Conservation (phyloP, 2,888 invertebrate genomes). For the Meiosimyza platycephala region DNA sequence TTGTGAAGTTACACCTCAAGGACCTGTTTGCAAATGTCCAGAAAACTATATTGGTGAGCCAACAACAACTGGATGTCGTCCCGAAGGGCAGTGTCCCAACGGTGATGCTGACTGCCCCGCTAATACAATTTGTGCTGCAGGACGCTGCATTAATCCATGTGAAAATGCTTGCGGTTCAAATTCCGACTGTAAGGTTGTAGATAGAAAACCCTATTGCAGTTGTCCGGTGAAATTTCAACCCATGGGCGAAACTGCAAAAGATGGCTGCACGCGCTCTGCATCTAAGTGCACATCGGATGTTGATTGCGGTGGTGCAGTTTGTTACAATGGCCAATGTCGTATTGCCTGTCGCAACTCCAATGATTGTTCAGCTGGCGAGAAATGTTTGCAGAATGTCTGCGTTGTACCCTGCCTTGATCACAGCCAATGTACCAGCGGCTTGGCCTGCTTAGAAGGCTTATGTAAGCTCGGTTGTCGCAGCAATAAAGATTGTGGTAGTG, state of each 20-base stretch:
- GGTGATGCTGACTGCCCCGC: slow-evolving; percentile 81
- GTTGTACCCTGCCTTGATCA: slow-evolving; percentile 83
- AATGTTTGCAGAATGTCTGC: slow-evolving; percentile 83
- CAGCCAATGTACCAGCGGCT: slow-evolving; percentile 80
- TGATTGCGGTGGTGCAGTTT: slow-evolving; percentile 84
- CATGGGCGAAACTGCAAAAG: slow-evolving; percentile 71
- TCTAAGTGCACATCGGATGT: slow-evolving; percentile 76
- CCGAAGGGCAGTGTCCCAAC: slow-evolving; percentile 79
- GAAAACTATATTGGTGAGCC: slow-evolving; percentile 82
- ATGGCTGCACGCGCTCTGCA: slow-evolving; percentile 80
- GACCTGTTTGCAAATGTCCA: slow-evolving; percentile 84
- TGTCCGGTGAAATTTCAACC: slow-evolving; percentile 83
- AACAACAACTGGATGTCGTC: slow-evolving; percentile 78
- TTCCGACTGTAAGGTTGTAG: slow-evolving; percentile 81
- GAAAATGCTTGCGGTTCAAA: slow-evolving; percentile 85
- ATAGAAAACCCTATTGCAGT: slow-evolving; percentile 81
- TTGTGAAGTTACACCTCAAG: slow-evolving; percentile 77
- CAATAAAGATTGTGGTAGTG: slow-evolving; percentile 81
- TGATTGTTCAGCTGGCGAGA: slow-evolving; percentile 84
- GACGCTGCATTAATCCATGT: slow-evolving; percentile 84
- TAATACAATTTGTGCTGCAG: slow-evolving; percentile 78
- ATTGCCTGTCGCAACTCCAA: slow-evolving; percentile 80
- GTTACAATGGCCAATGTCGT: slow-evolving; percentile 86
- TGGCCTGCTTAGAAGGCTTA: slow-evolving; percentile 84
- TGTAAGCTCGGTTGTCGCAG: slow-evolving; percentile 87